Evolutionary conservation across 2,797 vertebrate genomes (phyloP), one percentile per base, ranked within the genome.

Genomic region (Sebastes alutus): DNA sequence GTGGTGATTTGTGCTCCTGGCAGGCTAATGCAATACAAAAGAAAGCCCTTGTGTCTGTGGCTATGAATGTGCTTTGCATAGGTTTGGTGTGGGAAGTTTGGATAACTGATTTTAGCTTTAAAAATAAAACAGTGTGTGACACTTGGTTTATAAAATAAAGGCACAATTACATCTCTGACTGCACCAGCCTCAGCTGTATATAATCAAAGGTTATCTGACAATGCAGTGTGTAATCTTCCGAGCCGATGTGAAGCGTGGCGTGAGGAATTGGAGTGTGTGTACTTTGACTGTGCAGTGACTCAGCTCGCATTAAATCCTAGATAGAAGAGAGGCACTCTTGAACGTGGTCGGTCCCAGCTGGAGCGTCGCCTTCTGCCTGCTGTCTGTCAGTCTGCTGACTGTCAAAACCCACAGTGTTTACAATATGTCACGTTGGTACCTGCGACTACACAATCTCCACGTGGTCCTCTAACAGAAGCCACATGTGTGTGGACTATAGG

Each of bases 141-240:
- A 76, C 32, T 74, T 29, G n/a, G 18, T 80, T 84, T 65, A 20
- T 64, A 71, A 72, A 68, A 61, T 72, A 70, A 84, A 82, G 58
- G 32, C 67, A 76, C 68, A 90, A 89, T 87, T 52, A 81, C 72
- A 78, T 82, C 68, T 85, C 49, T 87, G 88, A 74, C 80, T 58
- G 64, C 72, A 29, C 59, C 55, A 58, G 67, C 72, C 70, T 78
- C 68, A 59, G 82, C 70, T 32, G 75, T 64, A 77, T 62, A 59
- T 91, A 91, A 93, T 93, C 73, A 86, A 87, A 90, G 83, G 88
- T 90, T 92, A 79, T 86, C 77, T 78, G 83, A 78, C 84, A 83
- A 78, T 80, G 79, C 62, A 65, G 69, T 78, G 71, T 80, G 85
- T 87, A 88, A 91, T 92, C 86, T 87, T 66, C 82, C 7, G 55